phyloP scores from a whole-genome alignment of 2,113 vertebrate genomes.

The Lethenteron camtschaticum region DNA sequence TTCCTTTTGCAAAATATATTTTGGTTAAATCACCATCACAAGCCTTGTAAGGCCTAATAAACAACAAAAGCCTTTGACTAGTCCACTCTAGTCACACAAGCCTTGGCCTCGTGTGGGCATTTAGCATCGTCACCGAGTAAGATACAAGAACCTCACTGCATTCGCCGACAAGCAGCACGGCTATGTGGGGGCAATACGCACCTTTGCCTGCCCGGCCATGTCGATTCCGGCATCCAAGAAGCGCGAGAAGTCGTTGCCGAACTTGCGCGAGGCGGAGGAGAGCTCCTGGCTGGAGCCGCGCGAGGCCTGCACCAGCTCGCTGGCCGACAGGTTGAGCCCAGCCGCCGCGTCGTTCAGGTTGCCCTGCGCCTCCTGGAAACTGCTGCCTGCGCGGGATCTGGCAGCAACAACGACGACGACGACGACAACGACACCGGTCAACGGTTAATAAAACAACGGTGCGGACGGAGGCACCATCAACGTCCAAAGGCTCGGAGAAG shows the following conservation, averaged over 20 bases:
- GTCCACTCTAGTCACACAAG: not conserved
- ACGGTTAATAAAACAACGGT: not conserved
- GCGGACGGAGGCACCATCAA: not conserved
- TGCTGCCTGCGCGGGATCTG: conserved; percentile 74
- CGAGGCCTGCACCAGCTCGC: conserved; percentile 72
- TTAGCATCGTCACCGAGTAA: no score
- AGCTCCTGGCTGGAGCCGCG: conserved; percentile 73
- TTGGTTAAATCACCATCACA: no score
- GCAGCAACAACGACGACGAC: no score
- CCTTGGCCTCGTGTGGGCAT: no score
- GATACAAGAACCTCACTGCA: no score
- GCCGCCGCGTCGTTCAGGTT: conserved; percentile 62
- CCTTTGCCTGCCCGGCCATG: conserved; percentile 83
- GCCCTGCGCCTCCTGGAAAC: conserved; percentile 72
- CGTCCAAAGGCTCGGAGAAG: no score
- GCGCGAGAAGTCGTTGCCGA: conserved; percentile 69
- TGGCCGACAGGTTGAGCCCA: conserved; percentile 76
- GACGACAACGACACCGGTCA: no score
- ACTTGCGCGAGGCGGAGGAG: conserved; percentile 64
- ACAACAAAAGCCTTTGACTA: not conserved
- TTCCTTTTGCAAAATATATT: not conserved
- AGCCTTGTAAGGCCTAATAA: no score
- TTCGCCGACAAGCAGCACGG: no score
- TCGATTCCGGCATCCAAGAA: conserved; percentile 82
- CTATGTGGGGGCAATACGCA: conserved; percentile 12